Evolutionary conservation across 1,140 invertebrate genomes (phyloP).

Genomic region (Grapholita molesta): DNA sequence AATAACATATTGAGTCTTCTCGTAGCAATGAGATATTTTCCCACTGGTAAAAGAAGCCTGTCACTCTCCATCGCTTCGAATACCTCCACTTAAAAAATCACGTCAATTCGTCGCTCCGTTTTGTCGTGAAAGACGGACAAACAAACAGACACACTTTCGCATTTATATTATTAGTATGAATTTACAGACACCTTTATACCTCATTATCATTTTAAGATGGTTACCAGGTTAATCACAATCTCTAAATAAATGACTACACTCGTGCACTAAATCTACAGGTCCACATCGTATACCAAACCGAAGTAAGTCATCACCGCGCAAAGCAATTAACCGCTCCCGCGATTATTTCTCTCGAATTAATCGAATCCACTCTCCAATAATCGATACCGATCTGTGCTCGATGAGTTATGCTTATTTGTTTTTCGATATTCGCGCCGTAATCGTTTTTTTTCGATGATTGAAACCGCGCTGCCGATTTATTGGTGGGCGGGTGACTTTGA

Average conservation of each 20-base stretch:
- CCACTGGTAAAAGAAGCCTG: too few relatives aligned
- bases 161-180: too few relatives aligned
- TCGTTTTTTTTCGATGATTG: constrained; percentile 21
- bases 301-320: constrained; percentile 45
- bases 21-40: too few relatives aligned
- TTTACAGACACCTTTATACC: not conserved
- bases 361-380: constrained; percentile 62
- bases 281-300: not conserved
- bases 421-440: constrained; percentile 30
- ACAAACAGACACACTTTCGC: too few relatives aligned
- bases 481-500: constrained; percentile 14
- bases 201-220: not conserved
- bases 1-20: too few relatives aligned
- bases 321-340: constrained; percentile 58
- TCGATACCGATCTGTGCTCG: constrained; percentile 52
- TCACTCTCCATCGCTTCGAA: too few relatives aligned
- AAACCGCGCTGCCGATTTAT: constrained; percentile 20
- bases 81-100: too few relatives aligned
- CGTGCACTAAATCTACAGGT: not conserved
- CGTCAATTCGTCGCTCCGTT: too few relatives aligned
- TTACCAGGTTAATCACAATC: not conserved
- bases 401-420: constrained; percentile 67
- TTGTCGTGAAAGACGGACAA: too few relatives aligned
- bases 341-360: constrained; percentile 61
- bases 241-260: not conserved